Evolutionary conservation across 2,113 vertebrate genomes (phyloP).

Genomic region (Scolopax mira): DNA sequence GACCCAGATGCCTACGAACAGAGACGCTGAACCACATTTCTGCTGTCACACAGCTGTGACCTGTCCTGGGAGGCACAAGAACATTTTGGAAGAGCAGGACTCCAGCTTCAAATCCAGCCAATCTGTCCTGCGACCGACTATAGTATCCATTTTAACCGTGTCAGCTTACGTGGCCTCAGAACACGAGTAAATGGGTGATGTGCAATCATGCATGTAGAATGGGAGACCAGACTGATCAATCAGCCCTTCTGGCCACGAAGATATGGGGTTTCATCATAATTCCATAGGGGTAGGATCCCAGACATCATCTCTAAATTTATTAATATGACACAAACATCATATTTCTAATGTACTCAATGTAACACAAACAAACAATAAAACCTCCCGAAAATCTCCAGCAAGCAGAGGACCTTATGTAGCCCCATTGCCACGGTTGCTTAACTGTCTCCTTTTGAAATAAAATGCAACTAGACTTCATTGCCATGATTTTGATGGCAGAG

Average conservation of each 20-base stretch:
- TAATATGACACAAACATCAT: fast-evolving
- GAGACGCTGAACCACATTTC: neutral
- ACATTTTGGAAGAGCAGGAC: neutral
- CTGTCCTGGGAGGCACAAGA: neutral
- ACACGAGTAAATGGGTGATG: fast-evolving
- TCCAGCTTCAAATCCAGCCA: neutral
- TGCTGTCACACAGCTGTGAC: neutral
- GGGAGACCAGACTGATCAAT: neutral
- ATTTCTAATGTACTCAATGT: neutral
- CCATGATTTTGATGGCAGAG: neutral
- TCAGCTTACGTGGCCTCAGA: neutral
- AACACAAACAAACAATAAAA: neutral
- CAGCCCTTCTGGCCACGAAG: neutral
- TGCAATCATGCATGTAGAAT: neutral
- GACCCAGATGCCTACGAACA: neutral
- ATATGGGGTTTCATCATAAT: neutral
- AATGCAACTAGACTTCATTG: neutral
- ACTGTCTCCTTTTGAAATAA: neutral
- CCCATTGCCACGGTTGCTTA: neutral
- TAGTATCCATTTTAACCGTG: neutral
- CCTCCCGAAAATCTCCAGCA: neutral
- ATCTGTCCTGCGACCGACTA: neutral
- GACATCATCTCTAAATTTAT: neutral
- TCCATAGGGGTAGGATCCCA: neutral
- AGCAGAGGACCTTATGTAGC: neutral